phyloP scores from a whole-genome alignment of 2,797 vertebrate species.

The Girardinus metallicus region DNA sequence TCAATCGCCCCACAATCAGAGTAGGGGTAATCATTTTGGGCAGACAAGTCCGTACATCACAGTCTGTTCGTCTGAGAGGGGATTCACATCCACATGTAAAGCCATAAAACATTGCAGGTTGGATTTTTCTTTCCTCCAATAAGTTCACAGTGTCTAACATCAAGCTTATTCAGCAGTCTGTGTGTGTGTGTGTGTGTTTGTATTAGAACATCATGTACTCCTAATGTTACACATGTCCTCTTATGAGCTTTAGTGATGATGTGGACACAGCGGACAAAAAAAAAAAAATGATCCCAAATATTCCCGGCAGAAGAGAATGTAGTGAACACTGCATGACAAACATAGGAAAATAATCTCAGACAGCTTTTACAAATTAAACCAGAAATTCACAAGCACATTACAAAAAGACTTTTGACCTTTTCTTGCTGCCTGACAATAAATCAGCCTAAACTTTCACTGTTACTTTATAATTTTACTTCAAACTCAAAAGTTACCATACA shows the following conservation, averaged over 20 bases:
- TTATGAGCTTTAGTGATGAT: constrained; percentile 14
- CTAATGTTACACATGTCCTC: neutral
- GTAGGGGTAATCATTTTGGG: constrained; percentile 22
- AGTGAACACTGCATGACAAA: neutral
- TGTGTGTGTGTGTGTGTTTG: neutral
- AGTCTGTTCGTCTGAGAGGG: constrained; percentile 19
- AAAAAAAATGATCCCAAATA: constrained; percentile 14
- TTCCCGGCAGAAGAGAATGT: neutral
- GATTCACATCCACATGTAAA: constrained; percentile 8
- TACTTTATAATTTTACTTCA: neutral
- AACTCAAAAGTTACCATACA: neutral
- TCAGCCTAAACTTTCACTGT: neutral
- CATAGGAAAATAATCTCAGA: neutral
- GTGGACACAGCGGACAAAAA: constrained; percentile 20
- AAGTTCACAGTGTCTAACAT: neutral
- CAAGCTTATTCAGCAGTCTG: neutral
- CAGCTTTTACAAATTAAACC: neutral
- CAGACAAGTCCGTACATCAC: constrained; percentile 31
- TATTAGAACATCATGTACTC: constrained; percentile 34
- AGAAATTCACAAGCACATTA: neutral
- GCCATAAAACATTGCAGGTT: neutral
- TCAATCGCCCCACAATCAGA: constrained; percentile 40
- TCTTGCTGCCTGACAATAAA: neutral
- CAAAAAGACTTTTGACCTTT: neutral
- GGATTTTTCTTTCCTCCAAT: constrained; percentile 6